Conservation (phyloP, 2,888 invertebrate genomes). For the Harpalus rufipes region DNA sequence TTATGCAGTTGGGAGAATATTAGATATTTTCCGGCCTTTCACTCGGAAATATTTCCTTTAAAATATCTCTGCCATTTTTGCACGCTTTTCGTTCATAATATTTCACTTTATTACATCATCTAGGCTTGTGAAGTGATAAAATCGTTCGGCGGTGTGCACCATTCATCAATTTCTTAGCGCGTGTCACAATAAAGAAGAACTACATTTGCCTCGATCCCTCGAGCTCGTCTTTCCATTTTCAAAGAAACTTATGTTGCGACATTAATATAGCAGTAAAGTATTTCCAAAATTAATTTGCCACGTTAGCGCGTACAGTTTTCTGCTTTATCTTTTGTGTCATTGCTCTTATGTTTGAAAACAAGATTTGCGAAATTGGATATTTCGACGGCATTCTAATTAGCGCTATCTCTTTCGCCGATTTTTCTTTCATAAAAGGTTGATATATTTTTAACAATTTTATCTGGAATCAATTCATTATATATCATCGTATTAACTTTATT, state of each 20-base stretch:
- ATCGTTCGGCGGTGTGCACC: constrained; percentile 27
- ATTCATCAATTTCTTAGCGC: constrained; percentile 45
- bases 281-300: constrained; percentile 38
- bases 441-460: no score
- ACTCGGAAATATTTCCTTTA: constrained; percentile 6
- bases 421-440: no score
- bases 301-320: constrained; percentile 28
- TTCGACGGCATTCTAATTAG: constrained; percentile 9
- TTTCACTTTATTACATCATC: constrained; percentile 50
- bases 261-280: constrained; percentile 41
- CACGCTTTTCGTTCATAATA: constrained; percentile 17
- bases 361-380: constrained; percentile 21
- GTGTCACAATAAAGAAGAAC: constrained; percentile 18
- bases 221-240: constrained; percentile 33
- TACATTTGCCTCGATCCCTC: neutral
- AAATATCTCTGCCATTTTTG: constrained; percentile 6
- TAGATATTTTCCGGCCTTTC: neutral
- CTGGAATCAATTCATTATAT: no score
- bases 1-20: neutral
- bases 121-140: constrained; percentile 40
- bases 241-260: constrained; percentile 24
- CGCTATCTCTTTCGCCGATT: neutral
- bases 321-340: constrained; percentile 40
- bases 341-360: constrained; percentile 9
- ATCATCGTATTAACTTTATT: no score